Evolutionary conservation across 2,797 vertebrate genomes (phyloP).

Genomic region (Parauchenoglanis ngamensis): DNA sequence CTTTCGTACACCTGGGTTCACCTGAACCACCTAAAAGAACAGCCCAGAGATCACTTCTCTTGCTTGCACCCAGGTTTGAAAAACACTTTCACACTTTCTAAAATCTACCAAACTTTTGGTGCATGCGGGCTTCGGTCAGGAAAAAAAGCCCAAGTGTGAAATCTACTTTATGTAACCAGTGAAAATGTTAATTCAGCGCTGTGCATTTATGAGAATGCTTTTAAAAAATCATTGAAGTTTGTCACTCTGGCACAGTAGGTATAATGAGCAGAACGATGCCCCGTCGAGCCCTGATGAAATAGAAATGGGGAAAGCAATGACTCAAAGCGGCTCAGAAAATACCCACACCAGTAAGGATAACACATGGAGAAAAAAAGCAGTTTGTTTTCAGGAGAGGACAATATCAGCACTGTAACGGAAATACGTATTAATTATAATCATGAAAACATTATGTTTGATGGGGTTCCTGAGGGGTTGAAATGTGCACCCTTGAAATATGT

Average conservation of each 20-base stretch:
- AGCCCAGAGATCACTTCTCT: not conserved
- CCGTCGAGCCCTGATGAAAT: not conserved
- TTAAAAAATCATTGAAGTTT: not conserved
- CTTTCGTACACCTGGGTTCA: not conserved
- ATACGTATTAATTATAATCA: constrained; percentile 19
- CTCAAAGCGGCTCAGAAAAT: constrained; percentile 16
- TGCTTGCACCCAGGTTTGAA: not conserved
- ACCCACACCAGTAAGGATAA: constrained; percentile 6
- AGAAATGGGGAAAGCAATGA: not conserved
- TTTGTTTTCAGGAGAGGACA: not conserved
- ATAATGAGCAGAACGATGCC: constrained; percentile 5
- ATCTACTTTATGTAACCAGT: not conserved
- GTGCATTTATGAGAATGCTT: not conserved
- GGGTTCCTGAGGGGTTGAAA: constrained; percentile 7
- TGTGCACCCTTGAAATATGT: constrained; percentile 1
- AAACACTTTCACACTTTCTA: not conserved
- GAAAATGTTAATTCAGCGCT: not conserved
- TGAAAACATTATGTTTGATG: not conserved
- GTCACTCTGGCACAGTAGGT: constrained; percentile 13
- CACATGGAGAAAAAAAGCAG: not conserved
- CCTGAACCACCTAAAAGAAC: not conserved
- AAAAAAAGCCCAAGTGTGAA: not conserved
- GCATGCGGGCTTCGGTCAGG: not conserved
- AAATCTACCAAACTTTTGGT: not conserved
- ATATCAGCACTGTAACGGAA: not conserved